phyloP scores from a whole-genome alignment of 2,113 vertebrate species.

The Trogon melanurus region DNA sequence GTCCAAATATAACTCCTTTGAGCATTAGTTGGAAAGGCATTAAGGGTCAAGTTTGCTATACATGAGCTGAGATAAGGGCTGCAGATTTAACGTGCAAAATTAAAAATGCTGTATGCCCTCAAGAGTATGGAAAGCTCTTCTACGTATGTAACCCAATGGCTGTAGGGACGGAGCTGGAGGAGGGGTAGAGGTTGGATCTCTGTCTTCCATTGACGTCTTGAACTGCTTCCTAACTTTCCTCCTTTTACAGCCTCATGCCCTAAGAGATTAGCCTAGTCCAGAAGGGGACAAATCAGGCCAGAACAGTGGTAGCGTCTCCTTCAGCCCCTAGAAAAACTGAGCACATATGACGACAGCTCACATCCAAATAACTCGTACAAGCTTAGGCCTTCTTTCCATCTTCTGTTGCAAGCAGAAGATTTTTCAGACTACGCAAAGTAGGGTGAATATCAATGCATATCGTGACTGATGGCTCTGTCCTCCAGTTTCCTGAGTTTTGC shows the following conservation, averaged over 20 bases:
- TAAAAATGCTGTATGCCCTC: neutral
- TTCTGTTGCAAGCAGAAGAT: neutral
- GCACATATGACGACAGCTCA: neutral
- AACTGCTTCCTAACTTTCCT: neutral
- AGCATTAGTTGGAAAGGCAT: neutral
- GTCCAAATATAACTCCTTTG: constrained; percentile 11
- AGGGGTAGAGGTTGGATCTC: neutral
- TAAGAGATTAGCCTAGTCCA: neutral
- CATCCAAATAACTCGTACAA: neutral
- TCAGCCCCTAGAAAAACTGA: neutral
- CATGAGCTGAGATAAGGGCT: neutral
- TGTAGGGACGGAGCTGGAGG: neutral
- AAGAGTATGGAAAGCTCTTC: neutral
- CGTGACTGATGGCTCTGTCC: neutral
- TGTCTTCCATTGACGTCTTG: neutral
- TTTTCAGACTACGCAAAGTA: neutral
- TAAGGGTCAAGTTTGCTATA: neutral
- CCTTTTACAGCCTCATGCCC: neutral
- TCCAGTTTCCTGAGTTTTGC: neutral
- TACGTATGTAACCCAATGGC: rapidly evolving
- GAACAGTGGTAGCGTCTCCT: neutral
- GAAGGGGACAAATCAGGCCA: neutral
- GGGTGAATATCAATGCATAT: neutral
- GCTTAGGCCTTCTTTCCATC: neutral
- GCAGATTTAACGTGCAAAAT: neutral